A percentile compares a stretch with the other conserved stretches of the same genome.
Evolutionary conservation across 2,888 invertebrate species (phyloP).

Genomic region (Hydropsyche betteni): DNA sequence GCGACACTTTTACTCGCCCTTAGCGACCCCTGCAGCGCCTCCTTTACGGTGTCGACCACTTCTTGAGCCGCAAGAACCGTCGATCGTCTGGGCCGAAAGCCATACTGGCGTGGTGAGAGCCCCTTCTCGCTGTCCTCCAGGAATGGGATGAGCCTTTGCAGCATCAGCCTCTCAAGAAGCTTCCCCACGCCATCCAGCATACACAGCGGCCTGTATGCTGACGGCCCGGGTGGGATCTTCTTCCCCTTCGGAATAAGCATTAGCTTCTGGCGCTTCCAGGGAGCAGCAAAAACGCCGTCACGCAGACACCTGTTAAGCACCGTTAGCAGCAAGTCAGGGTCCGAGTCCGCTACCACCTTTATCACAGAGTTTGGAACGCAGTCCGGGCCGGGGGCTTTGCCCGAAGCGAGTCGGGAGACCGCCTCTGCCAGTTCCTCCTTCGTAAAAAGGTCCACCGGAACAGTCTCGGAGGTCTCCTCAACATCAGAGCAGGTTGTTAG

Average conservation of each 20-base stretch:
- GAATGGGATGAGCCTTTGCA: neutral
- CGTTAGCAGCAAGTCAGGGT: slow-evolving; percentile 38
- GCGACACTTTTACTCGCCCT: neutral
- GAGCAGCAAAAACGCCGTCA: slow-evolving; percentile 50
- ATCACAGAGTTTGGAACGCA: too few relatives aligned
- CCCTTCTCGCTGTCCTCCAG: neutral
- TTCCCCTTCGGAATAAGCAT: too few relatives aligned
- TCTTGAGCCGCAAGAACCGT: slow-evolving; percentile 47
- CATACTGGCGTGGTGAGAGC: slow-evolving; percentile 41
- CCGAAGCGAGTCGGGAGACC: neutral
- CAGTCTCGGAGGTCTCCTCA: neutral
- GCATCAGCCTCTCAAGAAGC: neutral
- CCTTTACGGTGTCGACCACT: slow-evolving; percentile 43
- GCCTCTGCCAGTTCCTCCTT: slow-evolving; percentile 14
- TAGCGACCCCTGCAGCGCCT: neutral
- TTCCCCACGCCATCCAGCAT: slow-evolving; percentile 44
- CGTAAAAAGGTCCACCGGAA: neutral
- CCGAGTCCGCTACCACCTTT: neutral
- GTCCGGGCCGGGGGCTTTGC: slow-evolving; percentile 35
- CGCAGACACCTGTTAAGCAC: slow-evolving; percentile 49
- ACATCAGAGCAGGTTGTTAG: neutral
- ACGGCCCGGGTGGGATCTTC: slow-evolving; percentile 38
- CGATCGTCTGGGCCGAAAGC: slow-evolving; percentile 47
- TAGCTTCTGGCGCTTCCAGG: slow-evolving; percentile 52
- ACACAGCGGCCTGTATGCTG: slow-evolving; percentile 47